These are phyloP conservation scores for Notechis scutatus DNA, from an alignment of 2,113 vertebrate genomes.

Conservation along the genomic window DNA sequence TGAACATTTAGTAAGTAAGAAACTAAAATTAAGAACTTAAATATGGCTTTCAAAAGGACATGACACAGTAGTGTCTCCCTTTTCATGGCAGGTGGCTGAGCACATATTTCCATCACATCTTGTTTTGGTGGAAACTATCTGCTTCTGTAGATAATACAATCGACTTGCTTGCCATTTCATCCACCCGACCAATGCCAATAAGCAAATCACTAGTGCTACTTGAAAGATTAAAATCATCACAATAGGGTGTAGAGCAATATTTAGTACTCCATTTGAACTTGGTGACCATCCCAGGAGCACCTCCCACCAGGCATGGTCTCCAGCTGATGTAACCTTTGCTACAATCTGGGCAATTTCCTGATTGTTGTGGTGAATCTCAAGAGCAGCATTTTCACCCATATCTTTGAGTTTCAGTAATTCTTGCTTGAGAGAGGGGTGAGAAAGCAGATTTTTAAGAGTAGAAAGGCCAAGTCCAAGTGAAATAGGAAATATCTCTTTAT, in stretches of 20 bases:
- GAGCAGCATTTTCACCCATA: constrained; percentile 15
- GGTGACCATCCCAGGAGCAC: constrained; percentile 22
- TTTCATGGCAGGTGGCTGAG: background rate
- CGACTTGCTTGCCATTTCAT: background rate
- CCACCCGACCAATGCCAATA: background rate
- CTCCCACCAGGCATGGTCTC: constrained; percentile 18
- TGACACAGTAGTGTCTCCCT: background rate
- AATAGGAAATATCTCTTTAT: constrained; percentile 5
- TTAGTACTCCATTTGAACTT: constrained; percentile 2
- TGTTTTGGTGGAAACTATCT: background rate
- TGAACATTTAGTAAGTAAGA: background rate
- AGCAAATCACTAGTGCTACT: background rate
- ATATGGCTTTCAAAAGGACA: background rate
- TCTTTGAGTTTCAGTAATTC: constrained; percentile 12
- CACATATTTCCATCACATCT: background rate
- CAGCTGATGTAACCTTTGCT: constrained; percentile 7
- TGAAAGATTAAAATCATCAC: constrained; percentile 20
- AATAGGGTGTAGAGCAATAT: constrained; percentile 23
- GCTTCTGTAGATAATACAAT: background rate
- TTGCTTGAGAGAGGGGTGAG: constrained; percentile 15
- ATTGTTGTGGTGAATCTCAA: constrained; percentile 13
- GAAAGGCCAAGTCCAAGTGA: constrained; percentile 14
- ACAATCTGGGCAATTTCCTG: constrained; percentile 11
- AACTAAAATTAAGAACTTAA: background rate
- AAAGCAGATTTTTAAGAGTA: constrained; percentile 25